phyloP scores from a whole-genome alignment of 2,797 vertebrate species.

The Leptoclinus maculatus region DNA sequence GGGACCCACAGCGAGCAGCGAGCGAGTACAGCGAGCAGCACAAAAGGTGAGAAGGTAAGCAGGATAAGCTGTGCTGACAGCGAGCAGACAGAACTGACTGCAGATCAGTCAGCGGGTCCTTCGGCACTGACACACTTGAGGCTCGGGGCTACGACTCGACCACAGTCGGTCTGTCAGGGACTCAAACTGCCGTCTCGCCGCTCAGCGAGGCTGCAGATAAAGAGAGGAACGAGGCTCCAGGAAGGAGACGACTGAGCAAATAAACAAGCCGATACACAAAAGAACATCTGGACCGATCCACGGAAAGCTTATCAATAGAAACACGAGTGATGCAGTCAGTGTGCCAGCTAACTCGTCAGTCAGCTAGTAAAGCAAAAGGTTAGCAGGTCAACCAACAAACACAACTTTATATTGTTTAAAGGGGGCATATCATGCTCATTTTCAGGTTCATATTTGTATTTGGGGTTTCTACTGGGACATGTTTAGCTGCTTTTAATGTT shows the following conservation, averaged over 20 bases:
- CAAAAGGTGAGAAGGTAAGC: conserved; percentile 33
- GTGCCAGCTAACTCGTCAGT: too few relatives aligned
- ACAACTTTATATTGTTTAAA: too few relatives aligned
- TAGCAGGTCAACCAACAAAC: too few relatives aligned
- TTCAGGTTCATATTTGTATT: neutral
- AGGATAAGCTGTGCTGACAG: conserved; percentile 53
- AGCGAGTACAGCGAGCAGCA: conserved; percentile 5
- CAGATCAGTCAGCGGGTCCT: conserved; percentile 49
- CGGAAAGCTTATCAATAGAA: too few relatives aligned
- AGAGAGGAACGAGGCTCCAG: neutral
- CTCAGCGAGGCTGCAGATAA: too few relatives aligned
- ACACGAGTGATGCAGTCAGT: too few relatives aligned
- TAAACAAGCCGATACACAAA: too few relatives aligned
- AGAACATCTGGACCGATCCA: too few relatives aligned
- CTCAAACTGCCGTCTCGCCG: neutral
- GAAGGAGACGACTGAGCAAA: too few relatives aligned
- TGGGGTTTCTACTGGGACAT: neutral
- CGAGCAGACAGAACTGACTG: conserved; percentile 42
- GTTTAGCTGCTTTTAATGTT: neutral
- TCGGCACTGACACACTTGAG: neutral
- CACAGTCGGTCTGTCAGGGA: conserved; percentile 18
- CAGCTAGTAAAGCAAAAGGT: too few relatives aligned
- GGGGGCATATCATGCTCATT: neutral
- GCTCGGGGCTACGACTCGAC: neutral
- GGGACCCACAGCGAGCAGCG: too few relatives aligned